A percentile compares a stretch with the other conserved stretches of the same genome.
These are phyloP conservation scores for Drosophila multiciliata DNA, from an alignment of 2,888 invertebrate species.

Conservation along the genomic window DNA sequence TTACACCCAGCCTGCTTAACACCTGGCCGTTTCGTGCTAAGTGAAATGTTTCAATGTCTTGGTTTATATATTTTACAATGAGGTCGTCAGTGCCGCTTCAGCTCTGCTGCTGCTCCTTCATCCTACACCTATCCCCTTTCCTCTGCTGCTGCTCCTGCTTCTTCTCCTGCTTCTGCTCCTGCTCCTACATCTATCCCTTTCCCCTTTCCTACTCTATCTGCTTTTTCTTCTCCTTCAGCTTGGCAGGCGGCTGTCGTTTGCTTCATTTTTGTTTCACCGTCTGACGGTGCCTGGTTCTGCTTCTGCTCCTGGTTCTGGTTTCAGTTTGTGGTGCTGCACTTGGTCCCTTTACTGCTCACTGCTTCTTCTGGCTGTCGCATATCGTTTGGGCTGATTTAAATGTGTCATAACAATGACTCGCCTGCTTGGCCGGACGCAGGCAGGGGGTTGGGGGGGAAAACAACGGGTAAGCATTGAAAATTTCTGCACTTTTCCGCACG, in stretches of 20 bases:
- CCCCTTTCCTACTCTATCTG: neutral
- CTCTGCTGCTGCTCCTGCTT: neutral
- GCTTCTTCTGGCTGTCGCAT: constrained; percentile 62
- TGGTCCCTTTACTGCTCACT: constrained; percentile 36
- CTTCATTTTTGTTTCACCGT: constrained; percentile 15
- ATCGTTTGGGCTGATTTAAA: constrained; percentile 80
- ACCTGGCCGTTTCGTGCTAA: constrained; percentile 69
- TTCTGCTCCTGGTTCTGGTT: neutral
- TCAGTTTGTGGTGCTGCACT: constrained; percentile 13
- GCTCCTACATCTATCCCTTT: no score
- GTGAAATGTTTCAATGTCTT: constrained; percentile 78
- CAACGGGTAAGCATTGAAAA: constrained; percentile 47
- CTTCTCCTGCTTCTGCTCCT: neutral
- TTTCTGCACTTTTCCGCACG: constrained; percentile 58
- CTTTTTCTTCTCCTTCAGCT: constrained; percentile 13
- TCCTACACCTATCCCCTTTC: no score
- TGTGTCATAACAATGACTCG: constrained; percentile 78
- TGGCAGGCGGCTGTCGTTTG: constrained; percentile 52
- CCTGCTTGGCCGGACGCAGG: neutral
- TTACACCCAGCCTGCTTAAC: constrained; percentile 43
- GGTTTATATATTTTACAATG: constrained; percentile 79
- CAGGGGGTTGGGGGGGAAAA: neutral
- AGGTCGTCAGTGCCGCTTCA: constrained; percentile 59
- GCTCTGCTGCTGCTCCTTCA: no score
- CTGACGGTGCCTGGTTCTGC: constrained; percentile 38